Conservation (phyloP, 2,113 vertebrate species). For the Rhinolophus sinicus region DNA sequence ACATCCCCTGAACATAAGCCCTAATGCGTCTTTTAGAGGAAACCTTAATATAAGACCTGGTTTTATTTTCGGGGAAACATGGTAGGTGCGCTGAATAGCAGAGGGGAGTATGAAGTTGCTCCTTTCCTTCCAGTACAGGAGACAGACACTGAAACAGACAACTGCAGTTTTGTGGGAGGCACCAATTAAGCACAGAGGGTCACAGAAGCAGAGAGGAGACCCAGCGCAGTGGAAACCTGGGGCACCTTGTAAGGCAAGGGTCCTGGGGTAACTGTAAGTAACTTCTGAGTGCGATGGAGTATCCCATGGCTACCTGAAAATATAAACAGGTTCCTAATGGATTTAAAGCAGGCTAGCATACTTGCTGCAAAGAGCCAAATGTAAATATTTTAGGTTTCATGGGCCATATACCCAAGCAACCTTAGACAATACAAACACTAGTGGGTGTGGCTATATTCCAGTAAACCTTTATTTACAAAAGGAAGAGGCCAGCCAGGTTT, state of each 20-base stretch:
- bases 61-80: no score
- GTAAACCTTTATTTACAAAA: neutral
- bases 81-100: neutral
- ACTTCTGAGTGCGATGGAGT: neutral
- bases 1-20: no score
- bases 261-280: neutral
- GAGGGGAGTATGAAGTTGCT: neutral
- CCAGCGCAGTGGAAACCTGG: neutral
- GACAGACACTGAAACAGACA: neutral
- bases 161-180: no score
- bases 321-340: neutral
- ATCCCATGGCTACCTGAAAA: neutral
- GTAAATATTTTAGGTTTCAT: neutral
- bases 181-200: neutral
- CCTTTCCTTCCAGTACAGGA: neutral
- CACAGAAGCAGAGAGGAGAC: neutral
- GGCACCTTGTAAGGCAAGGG: neutral
- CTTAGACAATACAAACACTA: neutral
- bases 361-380: neutral
- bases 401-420: neutral
- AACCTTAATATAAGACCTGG: no score
- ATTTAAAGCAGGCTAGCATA: neutral
- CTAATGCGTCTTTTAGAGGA: no score
- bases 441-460: neutral
- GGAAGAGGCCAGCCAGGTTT: neutral